Evolutionary conservation across 1,140 invertebrate species (phyloP), one percentile per base, ranked within the genome.

Genomic region (Formica selysi): DNA sequence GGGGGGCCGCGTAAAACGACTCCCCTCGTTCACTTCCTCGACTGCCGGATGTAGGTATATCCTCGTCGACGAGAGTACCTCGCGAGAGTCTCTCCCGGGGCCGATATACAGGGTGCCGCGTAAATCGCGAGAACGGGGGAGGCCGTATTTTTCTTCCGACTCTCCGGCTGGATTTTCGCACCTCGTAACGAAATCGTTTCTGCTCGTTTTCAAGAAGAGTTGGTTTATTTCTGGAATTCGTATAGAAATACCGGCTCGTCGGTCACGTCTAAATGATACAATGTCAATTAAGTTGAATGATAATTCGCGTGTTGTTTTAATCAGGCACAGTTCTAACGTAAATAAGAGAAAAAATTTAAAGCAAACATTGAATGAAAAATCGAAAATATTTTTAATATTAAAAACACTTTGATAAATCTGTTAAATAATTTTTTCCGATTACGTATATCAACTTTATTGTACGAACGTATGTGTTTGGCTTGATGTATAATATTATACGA

Each of bases 101-200:
- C 68, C 79, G 79, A 62, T 74, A 73, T 83, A 83, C 68, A 48
- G 68, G 68, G 68, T 83, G 79, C 79, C n/a, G 26, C 57, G 68
- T 83, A 83, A 83, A 83, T 83, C 54, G 79, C 29, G 54, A 22
- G 7, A 48, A 36, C 38, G 29, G 19, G 38, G n/a, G 59, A 11
- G 13, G 36, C 16, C 38, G 38, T 67, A 68, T 67, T 71, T 83
- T 71, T 73, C 67, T 41, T 4, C 11, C 11, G 38, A 29, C 38
- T 19, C 16, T 19, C 22, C 22, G 19, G 13, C 1, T 26, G 71
- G 68, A 73, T 74, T 74, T 83, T 83, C 54, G 54, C 79, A n/a
- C 67, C 67, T 73, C 26, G 38, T 48, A 61, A 13, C 54, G 38
- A 11, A 36, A 61, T 80, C 67, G 36, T 22, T 57, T 11, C 11